Percentiles rank a stretch among this genome's conserved stretches.
Evolutionary conservation across 1,140 invertebrate species (phyloP).

Genomic region (Psilanteris sp.): DNA sequence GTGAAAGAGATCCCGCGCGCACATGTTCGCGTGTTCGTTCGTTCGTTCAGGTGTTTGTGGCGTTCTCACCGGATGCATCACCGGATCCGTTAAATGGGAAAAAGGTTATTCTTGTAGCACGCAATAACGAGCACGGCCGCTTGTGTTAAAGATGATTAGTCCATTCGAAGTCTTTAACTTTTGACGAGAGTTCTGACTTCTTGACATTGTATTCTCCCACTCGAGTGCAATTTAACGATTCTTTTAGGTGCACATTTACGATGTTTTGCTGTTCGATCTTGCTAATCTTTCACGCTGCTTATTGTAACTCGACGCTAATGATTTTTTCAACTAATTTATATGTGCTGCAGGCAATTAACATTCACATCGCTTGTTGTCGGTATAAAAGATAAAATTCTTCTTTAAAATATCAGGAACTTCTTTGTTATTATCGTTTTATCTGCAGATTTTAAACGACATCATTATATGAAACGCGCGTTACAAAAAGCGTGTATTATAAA

Average conservation of each 20-base stretch:
- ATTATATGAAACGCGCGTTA: too few species aligned
- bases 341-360: background rate
- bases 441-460: too few species aligned
- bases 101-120: conserved; percentile 70
- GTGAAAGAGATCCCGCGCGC: conserved; percentile 52
- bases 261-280: conserved; percentile 5
- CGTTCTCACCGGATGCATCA: conserved; percentile 71
- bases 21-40: conserved; percentile 62
- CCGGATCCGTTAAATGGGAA: conserved; percentile 70
- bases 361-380: background rate
- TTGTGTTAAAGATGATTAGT: conserved; percentile 57
- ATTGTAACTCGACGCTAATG: conserved; percentile 43
- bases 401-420: too few species aligned
- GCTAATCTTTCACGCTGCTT: conserved; percentile 2
- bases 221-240: conserved; percentile 30
- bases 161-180: conserved; percentile 47
- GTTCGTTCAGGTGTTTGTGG: conserved; percentile 69
- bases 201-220: conserved; percentile 27
- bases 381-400: too few species aligned
- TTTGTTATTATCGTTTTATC: too few species aligned
- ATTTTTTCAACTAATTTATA: conserved; percentile 17
- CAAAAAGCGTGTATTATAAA: too few species aligned
- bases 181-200: conserved; percentile 40
- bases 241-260: conserved; percentile 23
- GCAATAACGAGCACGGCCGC: conserved; percentile 43